A percentile compares a stretch with the other conserved stretches of the same genome.
phyloP scores from a whole-genome alignment of 2,797 vertebrate species.

The Artibeus jamaicensis region DNA sequence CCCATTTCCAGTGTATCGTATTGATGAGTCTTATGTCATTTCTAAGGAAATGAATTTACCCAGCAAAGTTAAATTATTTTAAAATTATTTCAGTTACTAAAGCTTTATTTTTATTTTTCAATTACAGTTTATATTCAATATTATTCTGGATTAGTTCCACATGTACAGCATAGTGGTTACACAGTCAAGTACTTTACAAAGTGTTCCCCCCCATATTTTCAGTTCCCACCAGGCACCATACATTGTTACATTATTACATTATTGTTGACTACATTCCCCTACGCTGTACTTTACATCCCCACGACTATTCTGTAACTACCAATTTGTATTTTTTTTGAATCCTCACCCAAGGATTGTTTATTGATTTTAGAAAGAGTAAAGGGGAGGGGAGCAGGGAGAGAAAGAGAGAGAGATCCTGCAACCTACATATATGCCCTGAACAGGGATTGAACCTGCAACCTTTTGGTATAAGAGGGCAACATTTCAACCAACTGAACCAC shows the following conservation, averaged over 20 bases:
- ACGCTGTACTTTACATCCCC: neutral
- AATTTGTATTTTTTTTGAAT: neutral
- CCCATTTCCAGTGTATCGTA: neutral
- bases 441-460: neutral
- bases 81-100: slow-evolving; percentile 25
- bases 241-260: neutral
- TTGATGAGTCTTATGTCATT: slow-evolving; percentile 6
- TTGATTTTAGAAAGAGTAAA: neutral
- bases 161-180: neutral
- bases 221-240: neutral
- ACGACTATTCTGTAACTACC: neutral
- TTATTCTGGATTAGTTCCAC: neutral
- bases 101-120: neutral
- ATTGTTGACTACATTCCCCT: neutral
- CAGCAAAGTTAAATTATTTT: slow-evolving; percentile 9
- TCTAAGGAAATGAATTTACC: slow-evolving; percentile 37
- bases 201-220: neutral
- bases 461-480: neutral
- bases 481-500: neutral
- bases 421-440: too few species aligned
- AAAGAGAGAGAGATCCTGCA: neutral
- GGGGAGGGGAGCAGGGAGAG: neutral
- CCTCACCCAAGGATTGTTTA: too few species aligned
- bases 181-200: neutral
- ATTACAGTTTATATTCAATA: neutral